phyloP scores from a whole-genome alignment of 2,113 vertebrate genomes.

The Myrmophylax atrothorax region DNA sequence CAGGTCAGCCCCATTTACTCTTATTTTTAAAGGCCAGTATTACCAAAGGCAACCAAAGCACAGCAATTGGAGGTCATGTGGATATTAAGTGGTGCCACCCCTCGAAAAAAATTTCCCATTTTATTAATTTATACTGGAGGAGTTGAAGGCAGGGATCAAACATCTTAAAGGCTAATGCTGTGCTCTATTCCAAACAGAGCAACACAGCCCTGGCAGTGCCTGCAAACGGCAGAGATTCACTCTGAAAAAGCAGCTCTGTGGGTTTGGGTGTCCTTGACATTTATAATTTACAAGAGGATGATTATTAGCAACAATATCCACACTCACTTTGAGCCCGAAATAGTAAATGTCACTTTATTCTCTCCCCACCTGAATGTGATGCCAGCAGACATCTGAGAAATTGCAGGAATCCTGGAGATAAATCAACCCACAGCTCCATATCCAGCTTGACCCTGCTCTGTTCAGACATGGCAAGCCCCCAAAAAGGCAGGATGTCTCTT shows the following conservation, averaged over 20 bases:
- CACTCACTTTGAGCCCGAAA: constrained; percentile 20
- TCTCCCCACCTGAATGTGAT: constrained; percentile 9
- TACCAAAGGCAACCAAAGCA: neutral
- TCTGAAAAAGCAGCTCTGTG: neutral
- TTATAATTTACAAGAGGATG: constrained; percentile 68
- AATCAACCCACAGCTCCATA: constrained; percentile 2
- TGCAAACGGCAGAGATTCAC: neutral
- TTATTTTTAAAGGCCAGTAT: neutral
- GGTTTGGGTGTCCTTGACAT: constrained; percentile 62
- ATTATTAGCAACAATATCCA: constrained; percentile 64
- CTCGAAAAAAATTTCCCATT: neutral
- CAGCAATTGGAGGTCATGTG: neutral
- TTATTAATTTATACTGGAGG: neutral
- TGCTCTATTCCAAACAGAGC: neutral
- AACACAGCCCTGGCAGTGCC: neutral
- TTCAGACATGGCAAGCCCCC: neutral
- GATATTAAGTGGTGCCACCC: neutral
- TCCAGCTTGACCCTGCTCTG: constrained; percentile 1
- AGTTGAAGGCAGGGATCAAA: neutral
- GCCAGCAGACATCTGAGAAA: constrained; percentile 44
- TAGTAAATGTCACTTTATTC: constrained; percentile 56
- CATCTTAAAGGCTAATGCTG: neutral
- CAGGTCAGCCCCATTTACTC: neutral
- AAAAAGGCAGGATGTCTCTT: neutral
- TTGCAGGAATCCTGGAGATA: constrained; percentile 23